A percentile compares a stretch with the other conserved stretches of the same genome.
Evolutionary conservation across 2,113 vertebrate genomes (phyloP).

Genomic region (Meriones unguiculatus): DNA sequence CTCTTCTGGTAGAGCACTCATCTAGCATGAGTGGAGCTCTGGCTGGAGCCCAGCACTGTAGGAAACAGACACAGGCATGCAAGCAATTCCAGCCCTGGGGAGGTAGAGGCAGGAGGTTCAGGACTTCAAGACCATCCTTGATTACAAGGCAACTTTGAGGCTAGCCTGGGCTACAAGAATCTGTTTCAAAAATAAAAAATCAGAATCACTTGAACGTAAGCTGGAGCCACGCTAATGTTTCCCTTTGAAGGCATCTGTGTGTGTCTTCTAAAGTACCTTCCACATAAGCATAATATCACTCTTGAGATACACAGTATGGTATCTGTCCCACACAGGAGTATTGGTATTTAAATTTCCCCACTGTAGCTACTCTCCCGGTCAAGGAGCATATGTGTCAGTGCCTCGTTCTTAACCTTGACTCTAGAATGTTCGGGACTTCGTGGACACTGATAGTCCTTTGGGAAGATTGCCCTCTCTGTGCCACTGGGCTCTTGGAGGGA

Average conservation of each 20-base stretch:
- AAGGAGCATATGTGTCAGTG: background rate
- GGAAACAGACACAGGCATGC: background rate
- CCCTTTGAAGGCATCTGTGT: background rate
- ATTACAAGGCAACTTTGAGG: background rate
- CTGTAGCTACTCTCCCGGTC: background rate
- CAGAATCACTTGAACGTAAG: background rate
- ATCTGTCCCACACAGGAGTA: background rate
- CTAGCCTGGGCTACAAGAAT: background rate
- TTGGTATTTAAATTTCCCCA: background rate
- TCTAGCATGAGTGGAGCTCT: background rate
- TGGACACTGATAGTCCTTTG: background rate
- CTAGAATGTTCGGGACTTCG: background rate
- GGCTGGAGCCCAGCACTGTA: background rate
- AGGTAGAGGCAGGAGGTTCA: too few relatives aligned
- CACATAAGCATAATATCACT: background rate
- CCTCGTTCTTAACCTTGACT: background rate
- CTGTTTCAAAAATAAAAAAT: background rate
- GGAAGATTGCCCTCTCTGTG: background rate
- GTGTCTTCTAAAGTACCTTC: background rate
- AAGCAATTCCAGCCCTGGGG: background rate
- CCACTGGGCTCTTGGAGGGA: background rate
- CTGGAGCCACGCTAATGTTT: background rate
- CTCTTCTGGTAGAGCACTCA: background rate
- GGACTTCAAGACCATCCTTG: background rate
- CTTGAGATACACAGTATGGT: background rate